Evolutionary conservation across 2,113 vertebrate species (phyloP), one percentile per base, ranked within the genome.

Genomic region (Scophthalmus maximus): DNA sequence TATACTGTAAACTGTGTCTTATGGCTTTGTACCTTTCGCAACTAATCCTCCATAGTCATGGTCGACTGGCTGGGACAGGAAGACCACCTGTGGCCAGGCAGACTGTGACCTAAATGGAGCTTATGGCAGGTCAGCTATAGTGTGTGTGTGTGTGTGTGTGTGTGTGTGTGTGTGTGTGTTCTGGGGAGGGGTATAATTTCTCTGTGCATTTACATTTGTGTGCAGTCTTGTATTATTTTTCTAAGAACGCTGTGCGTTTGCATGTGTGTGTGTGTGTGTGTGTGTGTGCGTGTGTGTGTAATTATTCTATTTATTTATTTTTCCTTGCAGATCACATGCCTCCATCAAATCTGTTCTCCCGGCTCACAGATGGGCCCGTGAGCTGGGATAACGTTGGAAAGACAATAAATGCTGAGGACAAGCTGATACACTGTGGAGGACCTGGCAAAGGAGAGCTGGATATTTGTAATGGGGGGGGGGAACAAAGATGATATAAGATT

Each of bases 401-500:
- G 83, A 87, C 79, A 87, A 85, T 81, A 86, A 87, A 60, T 67
- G 53, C 63, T 36, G 68, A 78, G 73, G 76, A 84, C 34, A 44
- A n/a, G 18, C 42, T 18, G 42, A 80, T 78, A 76, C 62, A 76
- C 77, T 82, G 87, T 52, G 53, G 68, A 81, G 68, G 84, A 61
- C 79, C 84, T 86, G 83, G 81, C 91, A 84, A 63, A 83, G 78
- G 49, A 78, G 70, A 82, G 64, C 68, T 57, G 57, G 62, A 79
- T 87, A 68, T 74, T 88, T 85, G 84, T 87, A 82, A 84, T 83
- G 75, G 79, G 72, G 58, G 77, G 36, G 61, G 76, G 52, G 81
- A 76, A 84, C 82, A 80, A 81, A 70, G 47, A 90, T 88, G 79
- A 89, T 89, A 87, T 87, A 83, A 88, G 83, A 87, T 88, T 79